These are phyloP conservation scores for Peromyscus attwateri DNA, from an alignment of 2,797 vertebrate species.

Conservation along the genomic window DNA sequence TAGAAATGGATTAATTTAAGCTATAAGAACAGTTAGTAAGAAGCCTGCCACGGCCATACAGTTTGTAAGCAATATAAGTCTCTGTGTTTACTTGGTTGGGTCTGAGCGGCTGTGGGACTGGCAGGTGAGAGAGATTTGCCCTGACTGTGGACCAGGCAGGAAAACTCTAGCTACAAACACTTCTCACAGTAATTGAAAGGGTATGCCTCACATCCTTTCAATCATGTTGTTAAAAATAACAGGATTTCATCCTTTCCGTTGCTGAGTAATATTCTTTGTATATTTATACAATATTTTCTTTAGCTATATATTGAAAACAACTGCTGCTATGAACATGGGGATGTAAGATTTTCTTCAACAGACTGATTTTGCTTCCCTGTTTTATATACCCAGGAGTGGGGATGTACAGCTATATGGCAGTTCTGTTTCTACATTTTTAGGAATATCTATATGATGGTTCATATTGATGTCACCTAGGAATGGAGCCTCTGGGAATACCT, in stretches of 20 bases:
- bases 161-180: too few relatives aligned
- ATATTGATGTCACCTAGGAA: conserved; percentile 9
- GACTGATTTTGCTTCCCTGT: not conserved
- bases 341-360: not conserved
- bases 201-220: not conserved
- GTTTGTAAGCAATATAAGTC: too few relatives aligned
- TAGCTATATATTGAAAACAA: not conserved
- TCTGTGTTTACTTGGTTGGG: too few relatives aligned
- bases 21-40: too few relatives aligned
- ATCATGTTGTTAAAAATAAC: not conserved
- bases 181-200: conserved; percentile 19
- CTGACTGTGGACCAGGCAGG: too few relatives aligned
- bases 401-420: not conserved
- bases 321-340: not conserved
- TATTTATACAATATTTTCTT: not conserved
- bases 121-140: too few relatives aligned
- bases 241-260: not conserved
- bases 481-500: not conserved
- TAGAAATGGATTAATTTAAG: too few relatives aligned
- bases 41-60: too few relatives aligned
- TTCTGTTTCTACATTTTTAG: not conserved
- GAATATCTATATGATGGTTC: not conserved
- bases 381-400: not conserved
- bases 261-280: not conserved
- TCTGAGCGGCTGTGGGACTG: too few relatives aligned